Evolutionary conservation across 2,888 invertebrate species (phyloP).

Genomic region (Tenthredo notha): DNA sequence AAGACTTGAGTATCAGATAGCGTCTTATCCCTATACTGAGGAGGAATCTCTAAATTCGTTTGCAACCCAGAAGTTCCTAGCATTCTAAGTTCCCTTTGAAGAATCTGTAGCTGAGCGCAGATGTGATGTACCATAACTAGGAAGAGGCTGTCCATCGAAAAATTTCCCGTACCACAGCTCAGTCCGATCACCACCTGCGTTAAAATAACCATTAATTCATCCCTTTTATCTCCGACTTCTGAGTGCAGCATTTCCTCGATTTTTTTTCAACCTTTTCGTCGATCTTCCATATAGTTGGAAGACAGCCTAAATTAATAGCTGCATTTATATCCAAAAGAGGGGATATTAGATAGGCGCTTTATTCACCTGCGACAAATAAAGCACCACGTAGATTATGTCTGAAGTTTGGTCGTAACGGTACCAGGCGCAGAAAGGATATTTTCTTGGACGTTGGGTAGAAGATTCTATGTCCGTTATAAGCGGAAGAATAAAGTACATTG

Average conservation of each 20-base stretch:
- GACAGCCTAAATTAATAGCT: constrained; percentile 16
- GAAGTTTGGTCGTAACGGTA: constrained; percentile 59
- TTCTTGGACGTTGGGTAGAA: constrained; percentile 46
- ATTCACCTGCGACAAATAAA: constrained; percentile 58
- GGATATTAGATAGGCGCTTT: neutral
- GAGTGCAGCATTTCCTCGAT: neutral
- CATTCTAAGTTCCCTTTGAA: constrained; percentile 56
- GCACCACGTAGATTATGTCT: constrained; percentile 55
- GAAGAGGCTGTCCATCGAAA: constrained; percentile 59
- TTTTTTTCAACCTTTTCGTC: neutral
- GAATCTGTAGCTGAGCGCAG: constrained; percentile 58
- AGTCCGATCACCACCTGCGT: constrained; percentile 57
- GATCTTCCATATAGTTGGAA: neutral
- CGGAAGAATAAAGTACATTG: constrained; percentile 59
- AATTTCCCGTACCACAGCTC: constrained; percentile 57
- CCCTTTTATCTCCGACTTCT: neutral
- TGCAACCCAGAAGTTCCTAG: constrained; percentile 7
- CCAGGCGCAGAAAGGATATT: constrained; percentile 61
- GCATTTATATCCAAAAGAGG: constrained; percentile 5
- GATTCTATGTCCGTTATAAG: constrained; percentile 54
- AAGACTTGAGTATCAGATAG: neutral
- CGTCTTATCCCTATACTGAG: neutral
- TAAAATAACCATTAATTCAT: constrained; percentile 1
- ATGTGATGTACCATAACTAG: constrained; percentile 57
- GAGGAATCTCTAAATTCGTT: neutral